Base-by-base conservation (phyloP, 2,888 invertebrate genomes). In the Noctua janthina region DNA sequence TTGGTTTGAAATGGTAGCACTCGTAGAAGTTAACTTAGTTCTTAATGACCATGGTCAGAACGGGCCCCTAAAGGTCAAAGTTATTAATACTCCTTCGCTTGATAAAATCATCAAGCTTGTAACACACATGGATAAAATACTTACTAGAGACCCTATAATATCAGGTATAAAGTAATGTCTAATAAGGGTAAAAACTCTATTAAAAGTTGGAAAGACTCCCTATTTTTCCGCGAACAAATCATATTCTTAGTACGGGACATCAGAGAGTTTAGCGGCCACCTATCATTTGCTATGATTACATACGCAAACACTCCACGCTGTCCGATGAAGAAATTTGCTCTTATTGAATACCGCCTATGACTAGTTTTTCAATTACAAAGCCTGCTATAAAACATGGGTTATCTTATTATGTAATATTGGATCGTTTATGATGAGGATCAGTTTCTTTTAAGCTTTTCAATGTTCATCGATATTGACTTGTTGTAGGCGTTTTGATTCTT, bases 271-370 rank as follows among this genome's bases (percentile, higher is more conserved):
- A 89, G 83, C 83, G 82, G 80, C 89, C 91, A 89, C 92, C 94
- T 94, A 95, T 95, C 94, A 95, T 96, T 94, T 95, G 92, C 93
- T 72, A 90, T 93, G 93, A 96, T 96, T 95, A 94, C 93, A 88
- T 90, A 86, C 91, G 87, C 92, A 92, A 92, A 92, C 92, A 92
- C 92, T 92, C 86, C 91, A 93, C 92, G 93, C 90, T 93, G 84
- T 71, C 67, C 76, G 93, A 96, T 96, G 94, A 96, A 96, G 95
- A 95, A 95, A 96, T 96, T 95, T 93, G 90, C 93, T 93, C 92
- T 92, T 92, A 94, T 92, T 92, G 90, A 92, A 91, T 89, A 87
- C 89, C 86, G 83, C 89, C 82, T 90, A 90, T 91, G 90, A 92
- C 82, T 85, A 87, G 90, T 87, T 91, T 92, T 92, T 92, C 91